Base-by-base conservation (phyloP, 2,888 invertebrate genomes). In the Stenoptilia bipunctidactyla region DNA sequence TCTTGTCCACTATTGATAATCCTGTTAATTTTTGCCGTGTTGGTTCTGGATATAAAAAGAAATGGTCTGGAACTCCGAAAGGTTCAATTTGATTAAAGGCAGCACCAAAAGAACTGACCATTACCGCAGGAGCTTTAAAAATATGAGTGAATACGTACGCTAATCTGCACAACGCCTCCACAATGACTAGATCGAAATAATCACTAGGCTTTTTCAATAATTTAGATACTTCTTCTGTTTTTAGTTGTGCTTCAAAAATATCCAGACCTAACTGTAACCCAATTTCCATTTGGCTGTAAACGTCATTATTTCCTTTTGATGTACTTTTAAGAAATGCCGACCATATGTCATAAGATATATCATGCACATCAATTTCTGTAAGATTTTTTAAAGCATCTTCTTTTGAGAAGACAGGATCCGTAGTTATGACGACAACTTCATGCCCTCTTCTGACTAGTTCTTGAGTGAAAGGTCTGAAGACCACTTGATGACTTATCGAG, bases 401-500 rank as follows among this genome's bases (percentile, higher is more conserved):
- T 43, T 61, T 53, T 0, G 53, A 45, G 15, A 57, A 74, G 0
- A 46, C 58, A 3, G 83, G 80, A 44, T 83, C 53, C 15, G 84
- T 40, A 1, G 85, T 82, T 0, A 83, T 47, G 0, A 80, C 57
- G 0, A 69, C 59, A 0, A 86, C 49, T 38, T 85, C 62, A 41
- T 86, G 85, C 1, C 84, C 85, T 10, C 72, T 58, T 36, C 50
- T 63, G 0, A 63, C 62, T n/a, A 86, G 50, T 36, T 74, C 76
- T 1, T 64, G 55, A 5, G 64, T 64, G 2, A 85, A 40, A 1
- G 66, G 56, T 13, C 70, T 57, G 40, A 66, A 82, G 0, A 74
- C 67, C 0, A 76, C 54, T 53, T 84, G 83, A 45, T 85, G 85
- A 39, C 84, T 85, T 27, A 77, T 61, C 0, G 79, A 74, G 1